Evolutionary conservation across 2,797 vertebrate genomes (phyloP), one percentile per base, ranked within the genome.

Genomic region (Rhinella marina): DNA sequence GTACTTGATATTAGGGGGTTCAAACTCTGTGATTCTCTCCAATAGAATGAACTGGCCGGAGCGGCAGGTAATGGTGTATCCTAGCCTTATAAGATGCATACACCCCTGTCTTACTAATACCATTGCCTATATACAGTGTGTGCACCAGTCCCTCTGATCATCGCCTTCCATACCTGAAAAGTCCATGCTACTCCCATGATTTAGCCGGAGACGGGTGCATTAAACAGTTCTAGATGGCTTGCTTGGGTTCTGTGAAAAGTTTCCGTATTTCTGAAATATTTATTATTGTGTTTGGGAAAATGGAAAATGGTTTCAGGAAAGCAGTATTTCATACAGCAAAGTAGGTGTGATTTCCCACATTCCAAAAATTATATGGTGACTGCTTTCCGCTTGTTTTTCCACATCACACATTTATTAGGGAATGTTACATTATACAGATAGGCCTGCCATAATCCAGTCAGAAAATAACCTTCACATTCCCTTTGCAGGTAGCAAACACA

Each of bases 341-440:
- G 88, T 86, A 86, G 84, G 88, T 89, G 88, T 86, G 80, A 89
- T 62, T 77, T 89, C 62, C 84, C 79, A 83, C 84, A 89, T 89
- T 86, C 88, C 88, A 89, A 77, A 70, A 86, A 79, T 83, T 68
- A 78, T 86, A 89, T 61, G 80, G 84, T 86, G 80, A 89, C 79
- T 78, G 72, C 70, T 89, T 86, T 86, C 79, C 84, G 85, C 56
- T 82, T 86, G 88, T 89, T 82, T 88, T 89, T 89, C 88, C 88
- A 89, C 84, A 86, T 86, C 68, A 89, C 81, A 79, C 62, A 61
- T 76, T 77, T 82, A 88, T 88, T 88, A 78, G 64, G 56, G 54
- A 85, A 75, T 57, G 81, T 83, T 87, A 76, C 68, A 77, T 48
- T 85, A 62, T 85, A 76, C 83, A 76, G 83, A 77, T 70, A 73